Evolutionary conservation across 2,113 vertebrate genomes (phyloP), one percentile per base, ranked within the genome.

Genomic region (Stictonetta naevosa): DNA sequence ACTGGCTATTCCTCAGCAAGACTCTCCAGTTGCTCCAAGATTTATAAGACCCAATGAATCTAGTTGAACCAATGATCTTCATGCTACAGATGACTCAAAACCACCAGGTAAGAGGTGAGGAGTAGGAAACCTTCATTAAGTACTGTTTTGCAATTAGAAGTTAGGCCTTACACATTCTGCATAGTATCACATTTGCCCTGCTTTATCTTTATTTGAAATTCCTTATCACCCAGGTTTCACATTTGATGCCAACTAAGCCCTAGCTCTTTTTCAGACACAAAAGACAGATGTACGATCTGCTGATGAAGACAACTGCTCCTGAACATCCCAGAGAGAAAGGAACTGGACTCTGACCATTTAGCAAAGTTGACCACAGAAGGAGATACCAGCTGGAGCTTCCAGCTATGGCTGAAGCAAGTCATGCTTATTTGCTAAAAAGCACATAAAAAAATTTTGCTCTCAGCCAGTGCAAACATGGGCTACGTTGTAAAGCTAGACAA

Each of bases 51-150:
- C 15, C 8, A 63, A 4, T 8, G 10, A 18, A 76, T 56, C 44
- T 5, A 44, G 44, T 31, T 38, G 88, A 83, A 55, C 5, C 42
- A 78, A 66, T 0, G 0, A 42, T 34, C 46, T 66, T 52, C 40
- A 50, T 9, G 7, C 25, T 52, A 36, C 28, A 86, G 19, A 29
- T 29, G 6, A 88, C 33, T 78, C n/a, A 59, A 85, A 82, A 80
- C 23, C 42, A 63, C 1, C 17, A 72, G 10, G 46, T 36, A 29
- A 79, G 38, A 76, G 44, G 7, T 7, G 11, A 40, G 55, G 28
- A 88, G 48, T 52, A 88, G 23, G 44, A 88, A 77, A 71, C 14
- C 17, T 77, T 73, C 15, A 48, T 23, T 21, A 64, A 73, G 16
- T 5, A 13, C 5, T 31, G 21, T 55, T 83, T 50, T 62, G 36